Conservation (phyloP, 2,113 vertebrate species). For the Trochalopteron elliotii region DNA sequence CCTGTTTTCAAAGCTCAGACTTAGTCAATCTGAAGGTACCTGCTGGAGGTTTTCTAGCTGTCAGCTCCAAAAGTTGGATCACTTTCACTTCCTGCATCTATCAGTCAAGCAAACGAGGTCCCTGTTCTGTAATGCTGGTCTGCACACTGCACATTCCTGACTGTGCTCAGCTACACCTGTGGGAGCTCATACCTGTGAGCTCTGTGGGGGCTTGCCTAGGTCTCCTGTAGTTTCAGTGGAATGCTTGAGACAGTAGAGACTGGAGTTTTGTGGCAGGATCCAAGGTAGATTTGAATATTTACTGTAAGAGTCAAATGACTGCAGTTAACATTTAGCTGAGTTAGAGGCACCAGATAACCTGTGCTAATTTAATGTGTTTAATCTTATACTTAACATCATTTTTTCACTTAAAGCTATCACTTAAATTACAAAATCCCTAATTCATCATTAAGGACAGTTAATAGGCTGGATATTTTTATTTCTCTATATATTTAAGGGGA, state of each 20-base stretch:
- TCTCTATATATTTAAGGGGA: not conserved
- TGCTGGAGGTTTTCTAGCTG: not conserved
- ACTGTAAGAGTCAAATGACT: not conserved
- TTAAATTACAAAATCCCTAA: not conserved
- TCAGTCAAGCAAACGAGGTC: not conserved
- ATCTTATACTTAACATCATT: not conserved
- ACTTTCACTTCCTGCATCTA: not conserved
- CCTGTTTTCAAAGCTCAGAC: not conserved
- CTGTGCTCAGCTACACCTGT: not conserved
- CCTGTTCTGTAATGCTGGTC: not conserved
- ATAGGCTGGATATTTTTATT: not conserved
- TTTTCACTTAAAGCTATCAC: not conserved
- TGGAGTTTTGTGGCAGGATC: not conserved
- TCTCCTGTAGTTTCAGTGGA: not conserved
- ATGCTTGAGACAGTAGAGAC: not conserved
- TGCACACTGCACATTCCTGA: accelerated
- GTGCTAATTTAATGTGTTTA: not conserved
- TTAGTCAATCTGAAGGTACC: not conserved
- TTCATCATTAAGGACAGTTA: not conserved
- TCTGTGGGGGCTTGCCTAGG: not conserved
- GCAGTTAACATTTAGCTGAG: not conserved
- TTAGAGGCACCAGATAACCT: not conserved
- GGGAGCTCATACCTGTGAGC: not conserved
- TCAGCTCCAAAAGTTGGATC: not conserved
- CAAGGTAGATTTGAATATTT: not conserved